Conservation (phyloP, 2,797 vertebrate genomes). For the Catostomus latipinnis region DNA sequence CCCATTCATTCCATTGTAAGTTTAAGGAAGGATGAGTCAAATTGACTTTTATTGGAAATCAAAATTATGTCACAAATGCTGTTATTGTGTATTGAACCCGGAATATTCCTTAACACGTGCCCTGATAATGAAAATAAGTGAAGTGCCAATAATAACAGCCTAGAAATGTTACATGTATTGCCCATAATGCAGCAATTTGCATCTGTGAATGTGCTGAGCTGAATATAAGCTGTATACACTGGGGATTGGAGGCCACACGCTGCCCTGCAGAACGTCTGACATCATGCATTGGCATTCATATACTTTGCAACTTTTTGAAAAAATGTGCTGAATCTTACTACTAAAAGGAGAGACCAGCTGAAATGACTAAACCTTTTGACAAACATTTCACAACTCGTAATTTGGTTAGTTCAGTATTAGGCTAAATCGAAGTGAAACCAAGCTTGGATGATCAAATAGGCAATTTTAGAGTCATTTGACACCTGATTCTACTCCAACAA, state of each 20-base stretch:
- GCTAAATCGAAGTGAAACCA: constrained; percentile 68
- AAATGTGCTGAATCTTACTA: constrained; percentile 62
- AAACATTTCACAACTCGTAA: constrained; percentile 54
- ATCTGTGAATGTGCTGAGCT: constrained; percentile 43
- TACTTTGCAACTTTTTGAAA: constrained; percentile 41
- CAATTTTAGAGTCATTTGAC: constrained; percentile 63
- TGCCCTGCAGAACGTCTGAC: constrained; percentile 44
- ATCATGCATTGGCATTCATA: constrained; percentile 40
- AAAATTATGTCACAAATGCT: too few relatives aligned
- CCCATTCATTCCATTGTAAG: too few relatives aligned
- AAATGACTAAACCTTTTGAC: constrained; percentile 61
- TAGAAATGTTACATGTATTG: neutral
- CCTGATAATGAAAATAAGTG: neutral
- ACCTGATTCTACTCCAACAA: constrained; percentile 45
- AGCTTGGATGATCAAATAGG: constrained; percentile 48
- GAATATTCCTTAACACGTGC: neutral
- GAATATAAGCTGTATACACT: constrained; percentile 46
- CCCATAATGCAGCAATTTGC: neutral
- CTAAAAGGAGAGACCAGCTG: constrained; percentile 23
- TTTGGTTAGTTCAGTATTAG: constrained; percentile 70
- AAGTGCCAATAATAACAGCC: neutral
- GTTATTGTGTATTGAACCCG: too few relatives aligned
- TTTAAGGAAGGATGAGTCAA: too few relatives aligned
- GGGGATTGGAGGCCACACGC: constrained; percentile 57
- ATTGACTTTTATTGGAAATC: too few relatives aligned